Percentiles rank a stretch among this genome's conserved stretches.
These are phyloP conservation scores for Cryptocheilus praepositus DNA, from an alignment of 2,888 invertebrate species.

Conservation along the genomic window DNA sequence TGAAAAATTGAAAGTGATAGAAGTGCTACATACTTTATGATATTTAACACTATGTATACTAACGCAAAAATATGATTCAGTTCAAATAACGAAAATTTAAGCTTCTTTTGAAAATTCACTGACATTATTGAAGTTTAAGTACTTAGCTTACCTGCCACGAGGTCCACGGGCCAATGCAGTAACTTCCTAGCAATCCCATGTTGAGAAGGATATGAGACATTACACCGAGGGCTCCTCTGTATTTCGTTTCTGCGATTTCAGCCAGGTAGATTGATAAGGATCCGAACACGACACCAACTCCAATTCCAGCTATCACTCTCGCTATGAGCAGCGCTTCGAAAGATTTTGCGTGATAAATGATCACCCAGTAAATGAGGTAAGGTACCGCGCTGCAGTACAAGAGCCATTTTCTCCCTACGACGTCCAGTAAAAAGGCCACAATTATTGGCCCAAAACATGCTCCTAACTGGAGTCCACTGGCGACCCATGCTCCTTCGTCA, in stretches of 20 bases:
- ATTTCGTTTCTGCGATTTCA: conserved; percentile 46
- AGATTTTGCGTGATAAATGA: conserved; percentile 25
- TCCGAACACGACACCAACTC: conserved; percentile 31
- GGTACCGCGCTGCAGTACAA: conserved; percentile 28
- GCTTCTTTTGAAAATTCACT: no score
- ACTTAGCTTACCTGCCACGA: conserved; percentile 29
- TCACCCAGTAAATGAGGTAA: conserved; percentile 33
- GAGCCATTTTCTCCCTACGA: conserved; percentile 49
- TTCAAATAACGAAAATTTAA: no score
- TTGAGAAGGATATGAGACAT: conserved; percentile 16
- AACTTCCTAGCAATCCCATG: conserved; percentile 29
- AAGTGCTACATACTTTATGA: no score
- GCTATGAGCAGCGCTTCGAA: conserved; percentile 37
- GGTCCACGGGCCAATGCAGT: conserved; percentile 23
- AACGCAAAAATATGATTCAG: no score
- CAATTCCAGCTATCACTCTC: conserved; percentile 40
- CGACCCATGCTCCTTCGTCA: conserved; percentile 38
- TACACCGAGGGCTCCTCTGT: conserved; percentile 40
- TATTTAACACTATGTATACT: background rate
- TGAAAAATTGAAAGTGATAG: no score
- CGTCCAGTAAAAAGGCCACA: conserved; percentile 33
- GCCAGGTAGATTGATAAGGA: conserved; percentile 43
- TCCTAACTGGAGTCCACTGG: conserved; percentile 30
- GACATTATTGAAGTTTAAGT: no score
- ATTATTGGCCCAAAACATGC: conserved; percentile 41